Percentiles rank a stretch among this genome's conserved stretches.
These are phyloP conservation scores for Hydriomena furcata DNA, from an alignment of 2,888 invertebrate species.

Conservation along the genomic window DNA sequence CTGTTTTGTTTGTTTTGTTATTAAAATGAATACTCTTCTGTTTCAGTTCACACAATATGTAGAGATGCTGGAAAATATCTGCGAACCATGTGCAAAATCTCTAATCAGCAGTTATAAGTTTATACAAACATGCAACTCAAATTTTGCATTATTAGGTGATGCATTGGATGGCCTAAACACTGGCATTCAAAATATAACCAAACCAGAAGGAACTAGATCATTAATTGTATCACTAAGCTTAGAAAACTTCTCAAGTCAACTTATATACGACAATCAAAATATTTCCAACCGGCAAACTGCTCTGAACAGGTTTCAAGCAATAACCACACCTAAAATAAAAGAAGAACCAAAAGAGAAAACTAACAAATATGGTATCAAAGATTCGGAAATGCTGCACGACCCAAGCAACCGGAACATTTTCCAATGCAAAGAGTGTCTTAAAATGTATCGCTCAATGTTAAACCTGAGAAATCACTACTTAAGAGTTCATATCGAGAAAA, in stretches of 20 bases:
- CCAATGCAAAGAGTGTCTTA: conserved; percentile 58
- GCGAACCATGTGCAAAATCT: conserved; percentile 49
- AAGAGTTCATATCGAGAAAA: conserved; percentile 59
- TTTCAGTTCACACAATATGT: conserved; percentile 57
- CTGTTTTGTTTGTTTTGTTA: too few species aligned
- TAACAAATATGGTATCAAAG: conserved; percentile 11
- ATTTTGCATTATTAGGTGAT: conserved; percentile 44
- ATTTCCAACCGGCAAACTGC: conserved; percentile 39
- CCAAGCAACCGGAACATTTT: conserved; percentile 40
- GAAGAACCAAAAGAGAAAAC: conserved; percentile 27
- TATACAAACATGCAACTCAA: conserved; percentile 46
- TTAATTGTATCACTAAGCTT: conserved; percentile 54
- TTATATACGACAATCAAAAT: conserved; percentile 49
- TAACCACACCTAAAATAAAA: conserved; percentile 22
- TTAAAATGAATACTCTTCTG: too few species aligned
- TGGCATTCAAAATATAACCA: conserved; percentile 37
- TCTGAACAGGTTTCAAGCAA: conserved; percentile 40
- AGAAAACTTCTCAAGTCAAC: conserved; percentile 47
- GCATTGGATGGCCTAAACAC: conserved; percentile 44
- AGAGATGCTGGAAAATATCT: conserved; percentile 49
- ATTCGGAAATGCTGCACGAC: conserved; percentile 50
- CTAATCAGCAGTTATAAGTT: conserved; percentile 56
- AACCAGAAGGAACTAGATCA: conserved; percentile 41
- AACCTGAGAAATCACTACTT: conserved; percentile 58
- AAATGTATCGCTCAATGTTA: conserved; percentile 45